Conservation (phyloP, 2,888 invertebrate species). For the Byasa hedistus region DNA sequence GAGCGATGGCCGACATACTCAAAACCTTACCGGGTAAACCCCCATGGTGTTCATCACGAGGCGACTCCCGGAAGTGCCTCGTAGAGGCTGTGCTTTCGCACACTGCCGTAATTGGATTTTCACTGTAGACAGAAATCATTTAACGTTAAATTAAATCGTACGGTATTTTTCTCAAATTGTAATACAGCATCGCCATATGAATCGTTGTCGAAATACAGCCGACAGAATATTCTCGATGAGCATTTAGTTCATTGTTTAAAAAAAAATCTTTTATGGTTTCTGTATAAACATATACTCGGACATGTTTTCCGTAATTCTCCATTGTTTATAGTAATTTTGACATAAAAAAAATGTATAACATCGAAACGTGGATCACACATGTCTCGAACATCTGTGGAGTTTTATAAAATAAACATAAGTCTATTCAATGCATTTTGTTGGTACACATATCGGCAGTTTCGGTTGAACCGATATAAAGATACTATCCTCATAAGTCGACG, state of each 20-base stretch:
- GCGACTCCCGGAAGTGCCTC: neutral
- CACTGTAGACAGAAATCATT: neutral
- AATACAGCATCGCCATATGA: too few species aligned
- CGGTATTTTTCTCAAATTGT: too few species aligned
- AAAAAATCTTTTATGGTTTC: neutral
- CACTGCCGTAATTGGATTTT: neutral
- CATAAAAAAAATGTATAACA: slow-evolving; percentile 38
- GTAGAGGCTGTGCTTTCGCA: neutral
- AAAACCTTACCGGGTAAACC: neutral
- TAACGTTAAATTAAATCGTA: too few species aligned
- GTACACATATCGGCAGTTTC: neutral
- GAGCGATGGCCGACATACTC: neutral
- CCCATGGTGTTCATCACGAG: neutral
- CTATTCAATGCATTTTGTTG: slow-evolving; percentile 10
- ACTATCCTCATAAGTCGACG: neutral
- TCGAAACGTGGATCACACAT: slow-evolving; percentile 51
- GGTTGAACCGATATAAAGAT: neutral
- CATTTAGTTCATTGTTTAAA: too few species aligned
- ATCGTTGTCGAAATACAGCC: too few species aligned
- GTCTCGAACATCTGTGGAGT: slow-evolving; percentile 33
- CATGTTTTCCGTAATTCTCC: slow-evolving; percentile 36
- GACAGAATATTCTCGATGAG: too few species aligned
- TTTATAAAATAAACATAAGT: slow-evolving; percentile 22
- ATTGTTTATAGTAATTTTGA: slow-evolving; percentile 39
- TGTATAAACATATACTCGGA: neutral